These are phyloP conservation scores for Hypomecis atomaria DNA, from an alignment of 2,888 invertebrate genomes.

Conservation along the genomic window DNA sequence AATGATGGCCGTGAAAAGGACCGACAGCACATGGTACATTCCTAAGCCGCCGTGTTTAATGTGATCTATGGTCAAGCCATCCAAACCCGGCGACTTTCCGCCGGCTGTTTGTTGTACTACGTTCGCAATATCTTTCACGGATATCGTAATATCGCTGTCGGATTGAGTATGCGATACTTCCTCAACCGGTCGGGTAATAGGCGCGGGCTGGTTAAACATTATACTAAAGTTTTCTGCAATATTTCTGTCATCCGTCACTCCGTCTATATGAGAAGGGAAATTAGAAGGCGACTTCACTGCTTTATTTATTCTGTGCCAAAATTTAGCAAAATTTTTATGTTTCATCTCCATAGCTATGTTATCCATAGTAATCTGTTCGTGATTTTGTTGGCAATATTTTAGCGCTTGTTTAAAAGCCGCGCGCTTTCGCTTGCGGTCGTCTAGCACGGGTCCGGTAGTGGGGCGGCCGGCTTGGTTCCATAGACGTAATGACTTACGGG, in stretches of 20 bases:
- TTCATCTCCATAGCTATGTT: conserved; percentile 1
- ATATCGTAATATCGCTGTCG: neutral
- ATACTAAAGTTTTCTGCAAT: conserved; percentile 6
- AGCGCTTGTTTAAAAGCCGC: neutral
- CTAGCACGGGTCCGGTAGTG: neutral
- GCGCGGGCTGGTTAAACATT: neutral
- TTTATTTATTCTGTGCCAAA: neutral
- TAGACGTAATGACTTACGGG: neutral
- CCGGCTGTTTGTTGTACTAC: too few species aligned
- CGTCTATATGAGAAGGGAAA: conserved; percentile 2
- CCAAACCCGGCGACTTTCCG: too few species aligned
- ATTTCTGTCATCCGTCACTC: neutral
- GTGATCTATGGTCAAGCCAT: too few species aligned
- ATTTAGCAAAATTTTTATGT: conserved; percentile 3
- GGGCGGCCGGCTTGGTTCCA: conserved; percentile 1
- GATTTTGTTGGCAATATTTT: conserved; percentile 1
- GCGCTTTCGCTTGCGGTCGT: neutral
- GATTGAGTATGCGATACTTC: neutral
- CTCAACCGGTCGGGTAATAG: neutral
- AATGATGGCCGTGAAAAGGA: too few species aligned
- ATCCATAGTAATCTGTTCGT: conserved; percentile 1
- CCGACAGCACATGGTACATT: too few species aligned
- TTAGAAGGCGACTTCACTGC: neutral
- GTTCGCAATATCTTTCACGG: neutral
- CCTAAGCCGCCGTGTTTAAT: too few species aligned